These are phyloP conservation scores for Picathartes gymnocephalus DNA, from an alignment of 2,113 vertebrate genomes.

Conservation along the genomic window DNA sequence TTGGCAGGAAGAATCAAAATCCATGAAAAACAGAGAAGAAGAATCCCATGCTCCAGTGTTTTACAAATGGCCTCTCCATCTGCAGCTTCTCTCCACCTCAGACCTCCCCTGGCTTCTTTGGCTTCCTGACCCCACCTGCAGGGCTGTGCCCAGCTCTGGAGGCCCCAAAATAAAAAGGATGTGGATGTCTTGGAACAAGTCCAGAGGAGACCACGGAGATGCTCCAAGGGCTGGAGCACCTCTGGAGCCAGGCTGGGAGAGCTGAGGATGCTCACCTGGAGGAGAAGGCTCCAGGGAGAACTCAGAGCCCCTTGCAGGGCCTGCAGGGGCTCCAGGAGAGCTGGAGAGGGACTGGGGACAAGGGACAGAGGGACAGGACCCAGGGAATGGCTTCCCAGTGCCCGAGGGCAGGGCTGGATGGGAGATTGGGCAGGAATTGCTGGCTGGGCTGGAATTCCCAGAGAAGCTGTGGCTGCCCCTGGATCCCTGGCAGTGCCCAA, in stretches of 20 bases:
- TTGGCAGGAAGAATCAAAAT: neutral
- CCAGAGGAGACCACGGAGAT: neutral
- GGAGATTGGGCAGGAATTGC: neutral
- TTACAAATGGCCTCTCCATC: neutral
- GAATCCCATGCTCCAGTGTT: neutral
- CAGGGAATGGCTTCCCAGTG: neutral
- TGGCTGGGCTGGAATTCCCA: neutral
- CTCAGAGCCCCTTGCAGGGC: fast-evolving
- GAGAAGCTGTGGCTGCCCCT: neutral
- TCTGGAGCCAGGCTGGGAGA: neutral
- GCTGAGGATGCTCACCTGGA: fast-evolving
- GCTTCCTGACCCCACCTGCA: neutral
- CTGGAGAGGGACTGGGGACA: neutral
- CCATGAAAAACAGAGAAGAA: neutral
- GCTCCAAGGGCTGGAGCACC: neutral
- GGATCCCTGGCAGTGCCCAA: neutral
- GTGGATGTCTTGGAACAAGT: neutral
- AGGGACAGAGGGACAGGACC: fast-evolving
- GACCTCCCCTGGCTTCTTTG: neutral
- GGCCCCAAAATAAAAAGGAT: neutral
- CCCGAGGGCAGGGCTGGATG: neutral
- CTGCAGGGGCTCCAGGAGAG: neutral
- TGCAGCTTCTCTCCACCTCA: neutral
- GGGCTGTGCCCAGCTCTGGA: neutral
- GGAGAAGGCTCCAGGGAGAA: neutral